Evolutionary conservation across 2,797 vertebrate genomes (phyloP).

Genomic region (Alectoris magna): DNA sequence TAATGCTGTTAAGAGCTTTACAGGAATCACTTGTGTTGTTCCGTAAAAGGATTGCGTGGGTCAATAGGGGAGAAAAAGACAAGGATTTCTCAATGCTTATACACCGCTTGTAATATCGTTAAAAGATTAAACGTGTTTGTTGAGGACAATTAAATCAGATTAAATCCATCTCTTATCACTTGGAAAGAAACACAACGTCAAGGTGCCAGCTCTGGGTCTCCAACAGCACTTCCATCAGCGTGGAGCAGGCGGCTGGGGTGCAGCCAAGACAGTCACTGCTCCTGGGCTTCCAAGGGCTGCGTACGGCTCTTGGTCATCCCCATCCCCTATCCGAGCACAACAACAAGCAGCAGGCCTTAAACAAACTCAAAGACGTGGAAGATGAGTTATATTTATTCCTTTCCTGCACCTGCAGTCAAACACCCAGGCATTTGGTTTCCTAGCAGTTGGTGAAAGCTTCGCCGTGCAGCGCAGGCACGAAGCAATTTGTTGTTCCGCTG

Average conservation of each 20-base stretch:
- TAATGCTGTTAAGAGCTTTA: background rate
- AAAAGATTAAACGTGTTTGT: slow-evolving; percentile 26
- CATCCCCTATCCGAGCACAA: background rate
- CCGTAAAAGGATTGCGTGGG: slow-evolving; percentile 24
- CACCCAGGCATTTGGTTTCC: background rate
- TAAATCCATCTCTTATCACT: slow-evolving; percentile 19
- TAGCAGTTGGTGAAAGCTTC: background rate
- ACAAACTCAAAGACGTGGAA: background rate
- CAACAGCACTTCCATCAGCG: background rate
- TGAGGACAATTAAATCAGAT: slow-evolving; percentile 21
- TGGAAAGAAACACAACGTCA: background rate
- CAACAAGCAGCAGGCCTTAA: background rate
- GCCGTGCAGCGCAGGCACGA: accelerated
- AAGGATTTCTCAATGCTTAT: background rate
- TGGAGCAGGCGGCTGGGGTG: background rate
- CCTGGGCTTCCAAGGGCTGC: background rate
- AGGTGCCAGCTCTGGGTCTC: background rate
- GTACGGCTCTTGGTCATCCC: background rate
- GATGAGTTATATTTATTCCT: background rate
- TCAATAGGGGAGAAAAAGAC: slow-evolving; percentile 15
- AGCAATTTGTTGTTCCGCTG: background rate
- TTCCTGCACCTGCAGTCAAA: background rate
- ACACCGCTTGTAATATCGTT: slow-evolving; percentile 23
- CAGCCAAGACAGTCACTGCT: background rate
- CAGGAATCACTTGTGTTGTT: background rate